Conservation (phyloP, 2,113 vertebrate genomes). For the Colossoma macropomum region DNA sequence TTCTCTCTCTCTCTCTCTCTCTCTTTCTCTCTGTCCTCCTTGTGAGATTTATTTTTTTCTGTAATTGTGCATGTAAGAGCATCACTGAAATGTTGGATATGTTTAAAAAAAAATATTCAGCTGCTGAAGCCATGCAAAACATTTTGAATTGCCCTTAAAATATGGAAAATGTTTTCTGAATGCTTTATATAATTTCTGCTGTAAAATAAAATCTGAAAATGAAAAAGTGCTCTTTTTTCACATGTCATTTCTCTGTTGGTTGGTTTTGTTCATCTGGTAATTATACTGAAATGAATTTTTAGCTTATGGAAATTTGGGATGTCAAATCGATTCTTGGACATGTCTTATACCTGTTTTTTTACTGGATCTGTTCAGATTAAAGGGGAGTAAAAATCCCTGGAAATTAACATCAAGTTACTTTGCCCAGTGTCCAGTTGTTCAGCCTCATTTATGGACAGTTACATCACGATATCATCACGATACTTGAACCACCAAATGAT, state of each 20-base stretch:
- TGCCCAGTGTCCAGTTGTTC: too few relatives aligned
- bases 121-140: constrained; percentile 99
- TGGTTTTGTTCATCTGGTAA: not conserved
- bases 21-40: constrained; percentile 62
- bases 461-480: too few relatives aligned
- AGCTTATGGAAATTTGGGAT: too few relatives aligned
- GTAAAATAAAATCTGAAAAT: constrained; percentile 98
- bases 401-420: too few relatives aligned
- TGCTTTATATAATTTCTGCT: constrained; percentile 99
- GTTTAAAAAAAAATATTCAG: constrained; percentile 97
- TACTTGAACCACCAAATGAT: too few relatives aligned
- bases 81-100: constrained; percentile 99
- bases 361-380: too few relatives aligned
- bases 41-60: constrained; percentile 92
- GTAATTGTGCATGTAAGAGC: constrained; percentile 98
- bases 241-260: not conserved
- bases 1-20: not conserved
- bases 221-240: constrained; percentile 65
- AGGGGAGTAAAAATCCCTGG: too few relatives aligned
- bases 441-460: too few relatives aligned
- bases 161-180: constrained; percentile 99
- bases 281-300: not conserved
- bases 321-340: too few relatives aligned
- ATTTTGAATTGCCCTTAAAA: constrained; percentile 99
- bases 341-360: too few relatives aligned